Percentiles rank a stretch among this genome's conserved stretches.
phyloP scores from a whole-genome alignment of 37 sponge, comb jelly and placozoan genomes.

The Mnemiopsis leidyi region DNA sequence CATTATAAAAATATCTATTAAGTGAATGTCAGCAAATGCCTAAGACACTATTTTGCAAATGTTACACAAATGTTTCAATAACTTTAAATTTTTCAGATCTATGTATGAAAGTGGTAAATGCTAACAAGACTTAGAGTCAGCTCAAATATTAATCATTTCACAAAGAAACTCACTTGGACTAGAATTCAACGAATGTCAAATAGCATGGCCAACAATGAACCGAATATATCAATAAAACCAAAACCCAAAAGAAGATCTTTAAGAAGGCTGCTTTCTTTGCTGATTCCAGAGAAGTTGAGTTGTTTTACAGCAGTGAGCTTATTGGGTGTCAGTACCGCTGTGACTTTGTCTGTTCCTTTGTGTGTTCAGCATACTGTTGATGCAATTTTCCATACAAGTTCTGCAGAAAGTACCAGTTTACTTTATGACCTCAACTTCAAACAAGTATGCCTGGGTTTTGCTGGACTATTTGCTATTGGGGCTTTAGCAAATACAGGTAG shows the following conservation, averaged over 20 bases:
- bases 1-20: too few species aligned
- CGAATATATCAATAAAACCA: not conserved
- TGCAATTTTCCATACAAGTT: slow-evolving; percentile 49
- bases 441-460: slow-evolving; percentile 59
- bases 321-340: slow-evolving; percentile 64
- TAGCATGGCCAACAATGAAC: not conserved
- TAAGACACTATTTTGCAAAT: too few species aligned
- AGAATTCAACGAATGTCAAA: not conserved
- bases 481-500: slow-evolving; percentile 68
- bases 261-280: slow-evolving; percentile 4
- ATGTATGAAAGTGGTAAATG: not conserved
- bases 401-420: not conserved
- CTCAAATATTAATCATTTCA: not conserved
- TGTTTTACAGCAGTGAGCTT: slow-evolving; percentile 61
- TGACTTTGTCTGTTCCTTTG: slow-evolving; percentile 68
- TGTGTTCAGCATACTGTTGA: slow-evolving; percentile 67
- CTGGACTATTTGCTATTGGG: slow-evolving; percentile 64
- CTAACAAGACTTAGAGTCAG: not conserved
- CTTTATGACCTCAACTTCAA: slow-evolving; percentile 17
- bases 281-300: slow-evolving; percentile 31
- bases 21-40: too few species aligned
- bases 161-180: not conserved
- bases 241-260: slow-evolving; percentile 33
- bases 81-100: not conserved
- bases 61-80: too few species aligned